Base-by-base conservation (phyloP, 2,888 invertebrate species). In the Adelphocoris suturalis region DNA sequence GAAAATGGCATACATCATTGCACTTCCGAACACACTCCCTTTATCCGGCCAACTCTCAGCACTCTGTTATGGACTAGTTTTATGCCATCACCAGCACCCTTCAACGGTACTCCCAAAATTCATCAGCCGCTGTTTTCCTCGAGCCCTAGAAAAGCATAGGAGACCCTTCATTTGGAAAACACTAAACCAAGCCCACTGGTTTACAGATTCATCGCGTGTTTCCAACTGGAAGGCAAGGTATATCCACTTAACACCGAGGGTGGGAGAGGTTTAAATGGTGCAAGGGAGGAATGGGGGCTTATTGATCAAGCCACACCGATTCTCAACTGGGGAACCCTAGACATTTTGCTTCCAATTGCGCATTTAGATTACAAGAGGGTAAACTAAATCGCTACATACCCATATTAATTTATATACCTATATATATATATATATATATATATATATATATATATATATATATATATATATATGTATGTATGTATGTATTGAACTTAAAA, bases 191-290 rank as follows among this genome's bases (percentile, higher is more conserved):
- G 52, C 61, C 19, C 61, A 19, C 13, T 11, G 61, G 19, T 68
- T 68, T 68, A 68, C 27, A 68, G 68, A 68, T 68, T 68, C 68
- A 68, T 68, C 68, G 68, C 68, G 68, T 68, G 61, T 61, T 61
- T 13, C 13, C 68, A 68, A 23, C 68, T 68, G 27, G 19, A 19
- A 68, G 61, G 68, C 68, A 27, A 68, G 68, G 27, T 68, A 68
- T 68, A 68, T 68, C 68, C 68, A 68, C 68, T 68, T 68, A 68
- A 68, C 68, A 27, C 68, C 68, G 68, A 68, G 68, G 68, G 68
- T 27, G 68, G 68, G 27, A 68, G 27, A 12, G 68, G 68, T 68
- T 68, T 68, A 23, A 68, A 68, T 68, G 68, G 23, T 23, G 68
- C 23, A 68, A 68, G 19, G 68, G 68, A 68, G 23, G 68, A 9